Evolutionary conservation across 1,140 invertebrate genomes (phyloP), one percentile per base, ranked within the genome.

Genomic region (Phthorimaea operculella): DNA sequence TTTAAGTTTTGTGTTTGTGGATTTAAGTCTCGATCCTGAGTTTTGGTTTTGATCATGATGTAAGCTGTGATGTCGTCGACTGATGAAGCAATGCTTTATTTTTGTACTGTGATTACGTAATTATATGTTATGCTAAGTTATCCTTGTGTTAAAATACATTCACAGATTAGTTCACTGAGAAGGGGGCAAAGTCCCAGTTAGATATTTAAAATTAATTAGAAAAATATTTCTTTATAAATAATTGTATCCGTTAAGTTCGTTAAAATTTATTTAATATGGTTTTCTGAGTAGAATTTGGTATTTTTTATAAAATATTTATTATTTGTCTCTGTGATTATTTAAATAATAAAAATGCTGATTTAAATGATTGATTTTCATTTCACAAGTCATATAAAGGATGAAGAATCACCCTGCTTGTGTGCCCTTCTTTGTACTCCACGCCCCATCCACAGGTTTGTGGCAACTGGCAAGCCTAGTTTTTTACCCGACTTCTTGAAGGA

Each of bases 11-110:
- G 51, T 49, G 51, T 55, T 28, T 52, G 58, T 62, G 51, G 50
- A 58, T 47, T 47, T 47, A 47, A 56, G 54, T 58, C 51, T 51
- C 51, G 57, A 51, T 57, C 59, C 52, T 55, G 55, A 58, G 45
- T 62, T 70, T 72, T 67, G 76, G 64, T 75, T 78, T 79, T 73
- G 72, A 70, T 62, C 69, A 72, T 75, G 68, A 64, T 72, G 60
- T 74, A 68, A 74, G 72, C 76, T 83, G 79, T 82, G 81, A 83
- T 82, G 76, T 74, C 63, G 64, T 71, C 66, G 65, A 76, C 72
- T 73, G 73, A 79, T 79, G 66, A 75, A 78, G 74, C 71, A 68
- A 80, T 83, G 80, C 80, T 83, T 83, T 83, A 82, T 75, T 82
- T 77, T 80, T 82, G 67, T 81, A 81, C 79, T 83, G 79, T 82